Percentiles rank a stretch among this genome's conserved stretches.
Evolutionary conservation across 2,888 invertebrate species (phyloP).

Genomic region (Scaptomyza reducta): DNA sequence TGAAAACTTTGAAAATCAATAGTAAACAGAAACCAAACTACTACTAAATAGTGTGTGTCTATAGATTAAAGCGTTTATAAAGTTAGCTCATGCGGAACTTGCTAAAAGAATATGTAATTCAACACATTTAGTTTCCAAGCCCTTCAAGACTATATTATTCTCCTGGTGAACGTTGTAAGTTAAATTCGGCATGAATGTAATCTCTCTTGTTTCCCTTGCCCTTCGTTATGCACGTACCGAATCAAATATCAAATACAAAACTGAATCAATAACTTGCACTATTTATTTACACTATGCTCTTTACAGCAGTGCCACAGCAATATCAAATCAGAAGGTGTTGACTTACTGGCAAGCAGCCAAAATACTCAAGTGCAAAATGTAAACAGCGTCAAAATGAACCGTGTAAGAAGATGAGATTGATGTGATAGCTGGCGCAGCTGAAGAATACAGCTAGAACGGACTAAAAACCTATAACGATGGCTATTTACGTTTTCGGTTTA

Average conservation of each 20-base stretch:
- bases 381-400: slow-evolving; percentile 14
- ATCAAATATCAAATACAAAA: background rate
- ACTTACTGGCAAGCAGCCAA: slow-evolving; percentile 6
- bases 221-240: background rate
- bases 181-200: background rate
- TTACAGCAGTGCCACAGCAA: slow-evolving; percentile 45
- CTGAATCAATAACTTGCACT: slow-evolving; percentile 49
- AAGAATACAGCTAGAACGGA: background rate
- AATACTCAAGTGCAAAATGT: slow-evolving; percentile 9
- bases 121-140: background rate
- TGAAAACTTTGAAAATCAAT: slow-evolving; percentile 4
- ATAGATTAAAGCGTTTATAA: background rate
- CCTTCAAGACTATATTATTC: background rate
- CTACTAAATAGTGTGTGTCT: background rate
- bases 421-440: slow-evolving; percentile 1
- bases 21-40: background rate
- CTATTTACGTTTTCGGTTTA: slow-evolving; percentile 88
- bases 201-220: background rate
- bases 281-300: slow-evolving; percentile 35
- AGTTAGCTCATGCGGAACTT: background rate
- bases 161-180: background rate
- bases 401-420: slow-evolving; percentile 4
- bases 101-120: background rate
- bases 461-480: slow-evolving; percentile 65
- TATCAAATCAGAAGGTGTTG: slow-evolving; percentile 12